A percentile compares a stretch with the other conserved stretches of the same genome.
These are phyloP conservation scores for Gerris lacustris DNA, from an alignment of 2,888 invertebrate genomes.

Conservation along the genomic window DNA sequence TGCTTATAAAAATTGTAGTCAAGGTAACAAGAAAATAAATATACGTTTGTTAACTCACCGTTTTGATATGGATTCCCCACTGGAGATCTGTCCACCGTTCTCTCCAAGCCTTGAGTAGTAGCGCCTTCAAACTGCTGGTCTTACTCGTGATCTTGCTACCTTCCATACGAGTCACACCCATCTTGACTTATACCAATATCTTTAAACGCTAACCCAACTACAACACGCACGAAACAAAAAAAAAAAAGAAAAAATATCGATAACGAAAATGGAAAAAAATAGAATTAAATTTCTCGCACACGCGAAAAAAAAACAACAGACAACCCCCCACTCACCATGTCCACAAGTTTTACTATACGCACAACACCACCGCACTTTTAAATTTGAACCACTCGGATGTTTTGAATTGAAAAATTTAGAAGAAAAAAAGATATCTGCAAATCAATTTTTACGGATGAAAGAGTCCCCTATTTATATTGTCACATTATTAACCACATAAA, in stretches of 20 bases:
- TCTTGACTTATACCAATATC: constrained; percentile 8
- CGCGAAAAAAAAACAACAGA: constrained; percentile 22
- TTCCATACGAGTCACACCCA: constrained; percentile 29
- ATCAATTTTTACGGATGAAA: too few species aligned
- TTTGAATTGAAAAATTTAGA: too few species aligned
- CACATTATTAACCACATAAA: too few species aligned
- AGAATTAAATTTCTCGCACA: not conserved
- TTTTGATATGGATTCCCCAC: constrained; percentile 93
- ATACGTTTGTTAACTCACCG: too few species aligned
- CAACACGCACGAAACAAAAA: not conserved
- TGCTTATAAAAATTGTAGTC: too few species aligned
- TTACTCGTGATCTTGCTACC: constrained; percentile 63
- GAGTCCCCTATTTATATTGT: too few species aligned
- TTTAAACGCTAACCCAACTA: not conserved
- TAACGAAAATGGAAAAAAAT: not conserved
- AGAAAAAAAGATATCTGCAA: too few species aligned
- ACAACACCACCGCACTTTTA: constrained; percentile 4
- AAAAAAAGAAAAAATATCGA: not conserved
- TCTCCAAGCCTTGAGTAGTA: constrained; percentile 78
- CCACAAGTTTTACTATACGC: constrained; percentile 24
- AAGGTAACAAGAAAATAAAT: too few species aligned
- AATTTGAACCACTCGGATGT: not conserved
- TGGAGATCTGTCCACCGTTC: constrained; percentile 91
- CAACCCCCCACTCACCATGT: constrained; percentile 23
- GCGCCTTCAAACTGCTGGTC: constrained; percentile 65